phyloP scores from a whole-genome alignment of 2,797 vertebrate species.

The Morelia viridis region DNA sequence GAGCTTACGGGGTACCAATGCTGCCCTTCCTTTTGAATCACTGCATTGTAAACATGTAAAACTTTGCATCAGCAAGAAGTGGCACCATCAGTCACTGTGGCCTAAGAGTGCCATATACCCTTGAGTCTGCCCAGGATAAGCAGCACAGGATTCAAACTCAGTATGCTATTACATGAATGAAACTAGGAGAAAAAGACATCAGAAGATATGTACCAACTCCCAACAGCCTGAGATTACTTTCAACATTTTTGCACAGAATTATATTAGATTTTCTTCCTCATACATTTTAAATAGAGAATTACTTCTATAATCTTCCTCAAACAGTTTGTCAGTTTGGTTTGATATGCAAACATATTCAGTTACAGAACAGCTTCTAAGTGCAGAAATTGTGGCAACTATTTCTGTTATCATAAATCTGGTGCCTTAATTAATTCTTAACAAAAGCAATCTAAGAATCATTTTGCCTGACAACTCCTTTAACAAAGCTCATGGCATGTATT shows the following conservation, averaged over 20 bases:
- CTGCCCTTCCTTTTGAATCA: not conserved
- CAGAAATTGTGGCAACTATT: not conserved
- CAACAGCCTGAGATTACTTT: not conserved
- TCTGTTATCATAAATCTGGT: not conserved
- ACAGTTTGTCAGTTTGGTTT: not conserved
- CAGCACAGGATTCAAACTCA: not conserved
- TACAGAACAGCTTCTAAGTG: not conserved
- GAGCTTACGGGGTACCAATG: not conserved
- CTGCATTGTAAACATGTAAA: not conserved
- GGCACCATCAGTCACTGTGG: not conserved
- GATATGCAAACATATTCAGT: not conserved
- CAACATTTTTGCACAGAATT: not conserved
- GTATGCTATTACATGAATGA: not conserved
- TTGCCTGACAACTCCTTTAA: not conserved
- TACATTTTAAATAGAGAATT: not conserved
- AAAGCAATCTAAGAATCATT: not conserved
- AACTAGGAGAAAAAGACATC: not conserved
- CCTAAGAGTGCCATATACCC: not conserved
- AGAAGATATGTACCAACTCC: not conserved
- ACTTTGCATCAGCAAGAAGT: not conserved
- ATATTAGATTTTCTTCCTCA: not conserved
- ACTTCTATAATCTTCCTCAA: not conserved
- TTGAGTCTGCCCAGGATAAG: not conserved
- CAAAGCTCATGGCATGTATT: not conserved
- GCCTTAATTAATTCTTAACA: not conserved